Evolutionary conservation across 2,113 vertebrate genomes (phyloP), one percentile per base, ranked within the genome.

Genomic region (Halcyon senegalensis): DNA sequence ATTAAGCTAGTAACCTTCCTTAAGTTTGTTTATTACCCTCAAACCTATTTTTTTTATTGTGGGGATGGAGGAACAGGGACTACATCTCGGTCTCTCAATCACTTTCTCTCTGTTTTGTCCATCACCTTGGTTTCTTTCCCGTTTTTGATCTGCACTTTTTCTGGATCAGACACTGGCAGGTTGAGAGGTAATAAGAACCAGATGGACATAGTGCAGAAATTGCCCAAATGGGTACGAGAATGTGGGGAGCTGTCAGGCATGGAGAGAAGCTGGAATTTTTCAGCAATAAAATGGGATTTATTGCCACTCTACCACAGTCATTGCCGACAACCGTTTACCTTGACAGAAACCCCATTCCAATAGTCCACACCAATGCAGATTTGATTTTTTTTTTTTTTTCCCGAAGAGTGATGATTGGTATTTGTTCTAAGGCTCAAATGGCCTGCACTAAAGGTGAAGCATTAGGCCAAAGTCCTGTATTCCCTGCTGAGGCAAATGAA

Each of bases 271-370:
- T 98, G 99, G 99, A 99, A 99, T 99, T 99, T 99, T 99, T 98
- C 98, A 98, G 99, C 98, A 99, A 99, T 99, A 99, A 99, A 99
- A 98, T 97, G 98, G 98, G 99, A 99, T 99, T 99, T 99, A 99
- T 99, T 98, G 98, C 99, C 98, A 98, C 98, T 99, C 99, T 98
- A 98, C 98, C 98, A 98, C 98, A 98, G 99, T 98, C 98, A 98
- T 98, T 98, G 98, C 98, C 96, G 98, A 98, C 98, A 98, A 98
- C 97, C 97, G 98, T 98, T 98, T 98, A 98, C 98, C 98, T 98
- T 98, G 98, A 98, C 98, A 98, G 98, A 98, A 98, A 98, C 97
- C 97, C 98, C 97, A 97, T 98, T 98, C 97, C 98, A 98, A 98
- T 90, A 98, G 98, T 96, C 97, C 97, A 94, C 37, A 94, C 97